phyloP scores from a whole-genome alignment of 1,140 invertebrate genomes.

The Micrasema longulum region DNA sequence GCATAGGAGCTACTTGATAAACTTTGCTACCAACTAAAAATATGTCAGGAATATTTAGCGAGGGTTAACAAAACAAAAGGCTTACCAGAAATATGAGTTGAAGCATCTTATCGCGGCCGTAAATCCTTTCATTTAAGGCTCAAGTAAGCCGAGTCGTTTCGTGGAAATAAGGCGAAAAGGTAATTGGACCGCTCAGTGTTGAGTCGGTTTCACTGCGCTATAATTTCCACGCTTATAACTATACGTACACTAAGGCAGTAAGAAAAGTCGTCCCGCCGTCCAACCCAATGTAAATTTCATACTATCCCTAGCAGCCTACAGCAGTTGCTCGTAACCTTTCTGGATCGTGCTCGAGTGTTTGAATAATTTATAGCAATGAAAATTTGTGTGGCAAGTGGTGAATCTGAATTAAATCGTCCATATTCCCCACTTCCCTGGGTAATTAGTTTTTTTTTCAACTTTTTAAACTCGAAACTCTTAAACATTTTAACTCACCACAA shows the following conservation, averaged over 20 bases:
- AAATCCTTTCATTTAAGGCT: slow-evolving; percentile 33
- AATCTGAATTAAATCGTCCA: not conserved
- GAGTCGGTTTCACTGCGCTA: slow-evolving; percentile 11
- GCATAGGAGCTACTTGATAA: too few species aligned
- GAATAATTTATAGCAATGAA: not conserved
- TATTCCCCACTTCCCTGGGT: not conserved
- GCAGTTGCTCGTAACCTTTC: slow-evolving; percentile 9
- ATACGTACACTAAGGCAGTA: slow-evolving; percentile 41
- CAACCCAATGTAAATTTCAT: slow-evolving; percentile 54
- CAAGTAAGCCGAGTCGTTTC: slow-evolving; percentile 31
- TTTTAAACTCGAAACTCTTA: too few species aligned
- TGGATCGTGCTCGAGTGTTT: slow-evolving; percentile 3
- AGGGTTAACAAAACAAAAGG: slow-evolving; percentile 16
- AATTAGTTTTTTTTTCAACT: not conserved
- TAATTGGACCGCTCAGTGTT: slow-evolving; percentile 31
- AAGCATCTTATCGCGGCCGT: slow-evolving; percentile 36
- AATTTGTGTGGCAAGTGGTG: slow-evolving; percentile 11
- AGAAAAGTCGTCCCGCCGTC: slow-evolving; percentile 49
- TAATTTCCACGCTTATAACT: slow-evolving; percentile 29
- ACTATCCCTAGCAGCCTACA: slow-evolving; percentile 32
- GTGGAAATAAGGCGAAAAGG: slow-evolving; percentile 42
- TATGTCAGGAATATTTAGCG: not conserved
- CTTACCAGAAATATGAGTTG: slow-evolving; percentile 23
- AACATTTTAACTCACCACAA: too few species aligned
- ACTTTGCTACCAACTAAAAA: too few species aligned